Conservation (phyloP, 1,140 invertebrate genomes). For the Drosophila miranda region DNA sequence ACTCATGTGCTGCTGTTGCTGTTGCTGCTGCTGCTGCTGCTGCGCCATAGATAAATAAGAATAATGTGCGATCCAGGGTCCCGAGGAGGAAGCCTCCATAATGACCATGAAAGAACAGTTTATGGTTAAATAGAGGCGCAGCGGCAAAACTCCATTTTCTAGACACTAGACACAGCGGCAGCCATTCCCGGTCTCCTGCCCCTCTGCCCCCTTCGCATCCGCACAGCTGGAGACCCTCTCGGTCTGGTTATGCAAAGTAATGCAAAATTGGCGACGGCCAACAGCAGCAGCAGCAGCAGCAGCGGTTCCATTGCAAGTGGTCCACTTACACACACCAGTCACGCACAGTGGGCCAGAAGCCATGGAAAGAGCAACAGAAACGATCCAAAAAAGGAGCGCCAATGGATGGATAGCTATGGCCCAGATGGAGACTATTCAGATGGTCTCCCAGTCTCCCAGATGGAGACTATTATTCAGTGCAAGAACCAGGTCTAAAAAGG, state of each 20-base stretch:
- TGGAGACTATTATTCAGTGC: too few species aligned
- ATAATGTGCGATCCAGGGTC: conserved; percentile 51
- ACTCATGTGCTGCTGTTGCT: conserved; percentile 28
- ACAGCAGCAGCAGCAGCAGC: conserved; percentile 45
- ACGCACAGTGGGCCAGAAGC: conserved; percentile 20
- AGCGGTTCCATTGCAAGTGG: conserved; percentile 73
- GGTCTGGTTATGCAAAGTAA: conserved; percentile 72
- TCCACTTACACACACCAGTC: conserved; percentile 38
- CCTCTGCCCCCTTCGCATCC: neutral
- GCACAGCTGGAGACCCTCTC: conserved; percentile 21
- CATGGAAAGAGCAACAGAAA: neutral
- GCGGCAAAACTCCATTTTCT: conserved; percentile 44
- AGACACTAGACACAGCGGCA: conserved; percentile 41
- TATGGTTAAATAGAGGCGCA: conserved; percentile 70
- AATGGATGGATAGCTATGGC: neutral
- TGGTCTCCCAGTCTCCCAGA: too few species aligned
- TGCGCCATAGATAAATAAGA: conserved; percentile 64
- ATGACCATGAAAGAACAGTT: conserved; percentile 72
- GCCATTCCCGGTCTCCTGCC: conserved; percentile 7
- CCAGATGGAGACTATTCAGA: too few species aligned
- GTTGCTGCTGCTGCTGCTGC: conserved; percentile 13
- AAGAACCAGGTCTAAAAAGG: too few species aligned
- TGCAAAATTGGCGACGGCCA: conserved; percentile 69
- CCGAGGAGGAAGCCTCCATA: conserved; percentile 42
- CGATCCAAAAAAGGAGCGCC: too few species aligned